Evolutionary conservation across 1,140 invertebrate species (phyloP), one percentile per base, ranked within the genome.

Genomic region (Apis florea): DNA sequence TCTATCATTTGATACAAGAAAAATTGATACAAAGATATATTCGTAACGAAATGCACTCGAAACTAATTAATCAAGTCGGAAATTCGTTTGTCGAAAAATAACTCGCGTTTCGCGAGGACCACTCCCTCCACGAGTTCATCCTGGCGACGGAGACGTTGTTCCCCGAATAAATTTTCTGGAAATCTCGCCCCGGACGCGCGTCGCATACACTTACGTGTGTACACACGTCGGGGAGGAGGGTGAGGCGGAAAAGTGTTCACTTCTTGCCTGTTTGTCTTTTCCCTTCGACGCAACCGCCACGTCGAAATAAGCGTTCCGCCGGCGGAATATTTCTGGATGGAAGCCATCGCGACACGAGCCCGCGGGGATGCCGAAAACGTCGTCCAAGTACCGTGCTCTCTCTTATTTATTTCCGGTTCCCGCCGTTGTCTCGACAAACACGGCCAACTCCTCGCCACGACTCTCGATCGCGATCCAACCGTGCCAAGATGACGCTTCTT

Each of bases 311-410:
- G 68, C 82, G 26, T 76, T 76, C 66, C 73, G 49, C n/a, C 63
- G 74, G 56, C 49, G 78, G 63, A 84, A 87, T 85, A 88, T 87
- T 88, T 88, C 87, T 88, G 85, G 85, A 88, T 80, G 72, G 74
- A 76, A 85, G 86, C 86, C 86, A 87, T 74, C 75, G 67, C 66
- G 69, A 26, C 53, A 58, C 56, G 31, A 59, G 69, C 67, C 68
- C 61, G 56, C 68, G 69, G 80, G 56, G 74, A 72, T 51, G 70
- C 58, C 72, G 49, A 82, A 40, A 83, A n/a, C 59, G 70, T 75
- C 84, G 71, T 63, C 75, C 85, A 72, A 83, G 26, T 77, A 47
- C 64, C 73, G 56, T 71, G 59, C 78, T 83, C 78, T 83, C 78
- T 82, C 82, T 83, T 83, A 80, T 83, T 83, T 86, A 86, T 86